phyloP scores from a whole-genome alignment of 2,113 vertebrate genomes.

The Girardinichthys multiradiatus region DNA sequence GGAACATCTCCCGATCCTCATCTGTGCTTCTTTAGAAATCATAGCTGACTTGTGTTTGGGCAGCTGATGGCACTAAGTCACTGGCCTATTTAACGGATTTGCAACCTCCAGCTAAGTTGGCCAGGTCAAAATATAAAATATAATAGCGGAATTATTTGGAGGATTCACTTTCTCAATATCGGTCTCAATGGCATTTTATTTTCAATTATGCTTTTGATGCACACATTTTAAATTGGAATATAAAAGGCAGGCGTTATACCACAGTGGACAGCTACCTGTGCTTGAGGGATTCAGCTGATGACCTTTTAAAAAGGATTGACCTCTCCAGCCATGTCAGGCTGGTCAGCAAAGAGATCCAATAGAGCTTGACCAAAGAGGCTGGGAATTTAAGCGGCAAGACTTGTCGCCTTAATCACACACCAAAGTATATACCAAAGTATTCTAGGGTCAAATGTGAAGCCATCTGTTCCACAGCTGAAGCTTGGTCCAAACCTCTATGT shows the following conservation, averaged over 20 bases:
- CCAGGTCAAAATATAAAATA: neutral
- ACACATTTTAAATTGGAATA: neutral
- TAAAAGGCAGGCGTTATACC: neutral
- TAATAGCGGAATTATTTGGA: neutral
- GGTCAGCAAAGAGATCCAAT: constrained; percentile 31
- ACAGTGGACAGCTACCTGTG: neutral
- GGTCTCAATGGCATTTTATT: neutral
- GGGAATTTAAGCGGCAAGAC: neutral
- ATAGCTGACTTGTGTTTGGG: neutral
- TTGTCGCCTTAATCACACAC: constrained; percentile 14
- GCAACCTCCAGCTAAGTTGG: constrained; percentile 6
- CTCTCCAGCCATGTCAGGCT: constrained; percentile 44
- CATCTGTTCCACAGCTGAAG: neutral
- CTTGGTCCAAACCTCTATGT: neutral
- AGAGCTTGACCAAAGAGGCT: constrained; percentile 24
- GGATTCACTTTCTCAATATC: neutral
- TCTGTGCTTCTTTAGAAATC: neutral
- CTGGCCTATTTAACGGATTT: constrained; percentile 25
- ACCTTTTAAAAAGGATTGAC: constrained; percentile 63
- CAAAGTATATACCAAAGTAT: neutral
- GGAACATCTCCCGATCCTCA: too few species aligned
- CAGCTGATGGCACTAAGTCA: constrained; percentile 40
- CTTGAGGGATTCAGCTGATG: constrained; percentile 24
- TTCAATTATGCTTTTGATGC: neutral
- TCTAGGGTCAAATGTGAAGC: neutral